Percentiles rank a stretch among this genome's conserved stretches.
phyloP scores from a whole-genome alignment of 2,888 invertebrate genomes.

The Cataglyphis altisquamis region DNA sequence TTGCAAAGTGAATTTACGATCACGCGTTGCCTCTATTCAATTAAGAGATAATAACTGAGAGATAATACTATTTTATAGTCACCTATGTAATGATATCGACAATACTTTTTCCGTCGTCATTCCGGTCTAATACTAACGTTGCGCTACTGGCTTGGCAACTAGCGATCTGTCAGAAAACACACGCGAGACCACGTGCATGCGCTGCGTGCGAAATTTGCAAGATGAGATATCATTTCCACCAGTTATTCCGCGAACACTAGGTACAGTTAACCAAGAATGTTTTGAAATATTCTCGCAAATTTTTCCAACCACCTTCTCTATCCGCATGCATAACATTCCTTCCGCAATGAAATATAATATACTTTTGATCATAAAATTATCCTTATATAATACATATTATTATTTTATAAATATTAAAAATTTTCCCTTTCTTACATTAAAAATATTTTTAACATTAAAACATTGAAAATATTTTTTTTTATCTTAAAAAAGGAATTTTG shows the following conservation, averaged over 20 bases:
- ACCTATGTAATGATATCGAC: not conserved
- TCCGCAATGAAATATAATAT: not conserved
- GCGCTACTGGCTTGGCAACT: slow-evolving; percentile 14
- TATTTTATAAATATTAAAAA: not conserved
- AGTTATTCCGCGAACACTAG: slow-evolving; percentile 35
- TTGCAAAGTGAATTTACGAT: slow-evolving; percentile 32
- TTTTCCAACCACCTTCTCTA: slow-evolving; percentile 48
- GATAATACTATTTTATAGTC: slow-evolving; percentile 9
- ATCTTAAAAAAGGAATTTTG: not conserved
- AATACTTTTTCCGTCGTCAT: slow-evolving; percentile 26
- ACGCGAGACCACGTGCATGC: not conserved
- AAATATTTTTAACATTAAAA: not conserved
- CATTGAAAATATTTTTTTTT: not conserved
- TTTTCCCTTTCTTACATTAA: not conserved
- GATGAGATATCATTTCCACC: slow-evolving; percentile 59
- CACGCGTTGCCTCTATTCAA: slow-evolving; percentile 27
- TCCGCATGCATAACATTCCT: not conserved
- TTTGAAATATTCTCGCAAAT: slow-evolving; percentile 56
- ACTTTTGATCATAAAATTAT: not conserved
- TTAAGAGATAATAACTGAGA: slow-evolving; percentile 40
- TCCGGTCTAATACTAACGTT: slow-evolving; percentile 22
- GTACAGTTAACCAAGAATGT: slow-evolving; percentile 66
- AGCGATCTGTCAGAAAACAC: slow-evolving; percentile 33
- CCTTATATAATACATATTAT: not conserved
- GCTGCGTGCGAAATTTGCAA: slow-evolving; percentile 43